Evolutionary conservation across 2,113 vertebrate species (phyloP).

Genomic region (Gulo gulo): DNA sequence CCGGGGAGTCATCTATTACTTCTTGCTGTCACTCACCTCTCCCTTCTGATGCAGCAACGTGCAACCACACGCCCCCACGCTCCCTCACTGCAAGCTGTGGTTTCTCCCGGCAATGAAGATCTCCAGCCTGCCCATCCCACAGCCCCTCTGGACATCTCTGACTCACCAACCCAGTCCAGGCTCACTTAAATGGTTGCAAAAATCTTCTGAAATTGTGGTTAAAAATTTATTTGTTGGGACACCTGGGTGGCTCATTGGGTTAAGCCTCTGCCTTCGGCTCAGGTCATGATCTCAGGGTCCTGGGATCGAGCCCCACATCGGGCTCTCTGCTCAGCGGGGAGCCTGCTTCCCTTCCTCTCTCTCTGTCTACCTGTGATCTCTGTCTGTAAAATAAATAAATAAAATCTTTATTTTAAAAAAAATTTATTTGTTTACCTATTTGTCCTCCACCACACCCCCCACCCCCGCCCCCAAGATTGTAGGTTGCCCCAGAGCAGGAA

Average conservation of each 20-base stretch:
- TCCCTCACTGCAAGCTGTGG: background rate
- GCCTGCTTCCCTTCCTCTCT: too few species aligned
- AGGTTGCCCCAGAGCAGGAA: background rate
- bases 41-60: background rate
- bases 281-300: too few species aligned
- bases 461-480: background rate
- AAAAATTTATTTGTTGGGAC: background rate
- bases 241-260: too few species aligned
- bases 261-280: too few species aligned
- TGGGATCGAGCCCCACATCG: too few species aligned
- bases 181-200: background rate
- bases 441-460: background rate
- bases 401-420: too few species aligned
- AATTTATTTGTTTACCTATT: background rate
- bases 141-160: background rate
- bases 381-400: too few species aligned
- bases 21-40: background rate
- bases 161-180: background rate
- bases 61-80: background rate
- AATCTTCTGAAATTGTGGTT: background rate
- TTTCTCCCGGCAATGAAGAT: background rate
- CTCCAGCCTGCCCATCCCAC: background rate
- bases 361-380: too few species aligned
- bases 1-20: background rate
- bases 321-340: too few species aligned